Evolutionary conservation across 2,888 invertebrate genomes (phyloP).

Genomic region (Pyrrhia umbra): DNA sequence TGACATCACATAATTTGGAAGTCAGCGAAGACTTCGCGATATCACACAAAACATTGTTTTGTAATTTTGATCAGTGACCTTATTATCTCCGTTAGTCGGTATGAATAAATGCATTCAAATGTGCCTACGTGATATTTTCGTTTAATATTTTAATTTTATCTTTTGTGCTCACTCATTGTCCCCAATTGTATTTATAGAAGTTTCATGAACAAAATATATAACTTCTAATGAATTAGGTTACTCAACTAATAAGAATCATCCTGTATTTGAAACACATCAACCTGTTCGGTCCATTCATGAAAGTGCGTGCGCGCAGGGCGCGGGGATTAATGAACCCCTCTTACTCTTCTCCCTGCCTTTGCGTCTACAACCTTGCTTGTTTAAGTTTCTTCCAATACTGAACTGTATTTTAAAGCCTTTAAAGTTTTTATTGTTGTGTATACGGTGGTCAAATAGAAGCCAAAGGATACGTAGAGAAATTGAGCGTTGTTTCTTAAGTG

Average conservation of each 20-base stretch:
- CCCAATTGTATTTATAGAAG: background rate
- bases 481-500: slow-evolving; percentile 57
- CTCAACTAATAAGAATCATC: slow-evolving; percentile 65
- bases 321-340: slow-evolving; percentile 90
- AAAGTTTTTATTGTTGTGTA: slow-evolving; percentile 63
- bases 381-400: slow-evolving; percentile 58
- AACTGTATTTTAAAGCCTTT: slow-evolving; percentile 61
- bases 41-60: slow-evolving; percentile 72
- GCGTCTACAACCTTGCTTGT: slow-evolving; percentile 75
- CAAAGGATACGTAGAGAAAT: slow-evolving; percentile 51
- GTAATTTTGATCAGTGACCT: slow-evolving; percentile 71
- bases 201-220: background rate
- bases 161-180: background rate
- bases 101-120: slow-evolving; percentile 58
- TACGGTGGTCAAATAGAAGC: slow-evolving; percentile 14
- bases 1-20: slow-evolving; percentile 75
- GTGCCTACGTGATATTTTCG: slow-evolving; percentile 46
- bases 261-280: slow-evolving; percentile 87
- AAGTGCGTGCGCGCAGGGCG: slow-evolving; percentile 90
- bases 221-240: slow-evolving; percentile 12
- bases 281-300: slow-evolving; percentile 90
- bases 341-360: slow-evolving; percentile 77
- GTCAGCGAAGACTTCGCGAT: slow-evolving; percentile 66
- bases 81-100: slow-evolving; percentile 60
- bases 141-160: slow-evolving; percentile 27